Conservation (phyloP, 2,113 vertebrate genomes). For the Opisthocomus hoazin region DNA sequence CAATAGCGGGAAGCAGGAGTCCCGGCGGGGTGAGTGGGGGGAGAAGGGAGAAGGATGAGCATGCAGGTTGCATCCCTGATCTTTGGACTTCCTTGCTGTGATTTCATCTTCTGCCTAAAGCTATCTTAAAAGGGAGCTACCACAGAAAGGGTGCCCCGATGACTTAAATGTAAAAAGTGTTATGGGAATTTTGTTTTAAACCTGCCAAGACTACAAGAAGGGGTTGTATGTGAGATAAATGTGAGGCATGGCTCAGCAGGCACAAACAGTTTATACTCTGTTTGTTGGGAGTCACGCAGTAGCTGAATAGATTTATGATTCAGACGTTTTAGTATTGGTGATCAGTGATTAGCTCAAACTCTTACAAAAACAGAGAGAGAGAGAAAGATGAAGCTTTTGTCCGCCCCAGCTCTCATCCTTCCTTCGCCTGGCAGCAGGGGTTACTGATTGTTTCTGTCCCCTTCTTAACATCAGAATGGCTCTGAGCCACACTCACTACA, state of each 20-base stretch:
- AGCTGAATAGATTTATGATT: slow-evolving; percentile 38
- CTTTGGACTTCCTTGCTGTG: background rate
- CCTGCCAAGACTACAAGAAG: background rate
- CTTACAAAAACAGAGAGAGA: background rate
- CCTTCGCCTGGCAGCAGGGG: slow-evolving; percentile 10
- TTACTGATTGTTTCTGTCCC: slow-evolving; percentile 27
- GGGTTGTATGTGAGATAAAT: background rate
- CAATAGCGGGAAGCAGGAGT: slow-evolving; percentile 38
- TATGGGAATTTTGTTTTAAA: background rate
- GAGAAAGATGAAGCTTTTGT: slow-evolving; percentile 56
- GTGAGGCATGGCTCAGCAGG: background rate
- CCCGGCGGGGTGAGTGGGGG: background rate
- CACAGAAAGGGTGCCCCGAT: background rate
- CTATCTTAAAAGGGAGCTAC: background rate
- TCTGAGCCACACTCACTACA: background rate
- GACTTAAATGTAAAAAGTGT: background rate
- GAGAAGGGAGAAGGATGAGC: background rate
- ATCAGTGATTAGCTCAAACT: slow-evolving; percentile 38
- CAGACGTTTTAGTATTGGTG: slow-evolving; percentile 9
- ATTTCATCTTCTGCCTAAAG: background rate
- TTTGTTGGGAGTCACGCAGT: background rate
- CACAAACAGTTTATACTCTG: background rate
- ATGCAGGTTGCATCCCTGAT: background rate
- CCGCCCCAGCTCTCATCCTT: slow-evolving; percentile 6
- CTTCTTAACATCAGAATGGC: slow-evolving; percentile 37